Conservation (phyloP, 2,797 vertebrate genomes). For the Varecia variegata region DNA sequence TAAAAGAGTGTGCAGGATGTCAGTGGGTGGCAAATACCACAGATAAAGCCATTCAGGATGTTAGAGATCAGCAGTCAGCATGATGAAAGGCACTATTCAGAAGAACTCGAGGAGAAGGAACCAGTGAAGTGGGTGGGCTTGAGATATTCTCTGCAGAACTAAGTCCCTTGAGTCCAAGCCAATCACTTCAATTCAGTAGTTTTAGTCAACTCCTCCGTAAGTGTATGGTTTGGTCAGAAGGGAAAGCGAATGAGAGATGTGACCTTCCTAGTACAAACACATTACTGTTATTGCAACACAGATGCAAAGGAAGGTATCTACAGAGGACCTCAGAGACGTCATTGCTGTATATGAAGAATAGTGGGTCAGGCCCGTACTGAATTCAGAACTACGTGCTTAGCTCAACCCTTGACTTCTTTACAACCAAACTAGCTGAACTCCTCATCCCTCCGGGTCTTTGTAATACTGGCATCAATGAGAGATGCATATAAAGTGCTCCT, state of each 20-base stretch:
- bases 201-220: neutral
- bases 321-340: neutral
- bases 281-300: neutral
- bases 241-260: neutral
- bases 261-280: neutral
- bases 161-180: neutral
- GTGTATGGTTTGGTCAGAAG: neutral
- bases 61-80: neutral
- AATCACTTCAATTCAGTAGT: neutral
- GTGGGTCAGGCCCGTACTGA: neutral
- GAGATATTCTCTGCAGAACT: neutral
- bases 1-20: conserved; percentile 12
- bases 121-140: neutral
- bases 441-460: neutral
- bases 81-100: conserved; percentile 28
- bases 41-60: neutral
- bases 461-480: neutral
- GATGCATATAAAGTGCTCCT: neutral
- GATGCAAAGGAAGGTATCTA: neutral
- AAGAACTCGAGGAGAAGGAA: neutral
- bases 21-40: conserved; percentile 37
- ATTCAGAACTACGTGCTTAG: neutral
- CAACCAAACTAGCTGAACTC: neutral
- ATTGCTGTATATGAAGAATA: neutral
- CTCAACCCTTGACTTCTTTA: neutral